These are phyloP conservation scores for Scaptomyza cyrtandrae DNA, from an alignment of 2,888 invertebrate genomes.

Conservation along the genomic window DNA sequence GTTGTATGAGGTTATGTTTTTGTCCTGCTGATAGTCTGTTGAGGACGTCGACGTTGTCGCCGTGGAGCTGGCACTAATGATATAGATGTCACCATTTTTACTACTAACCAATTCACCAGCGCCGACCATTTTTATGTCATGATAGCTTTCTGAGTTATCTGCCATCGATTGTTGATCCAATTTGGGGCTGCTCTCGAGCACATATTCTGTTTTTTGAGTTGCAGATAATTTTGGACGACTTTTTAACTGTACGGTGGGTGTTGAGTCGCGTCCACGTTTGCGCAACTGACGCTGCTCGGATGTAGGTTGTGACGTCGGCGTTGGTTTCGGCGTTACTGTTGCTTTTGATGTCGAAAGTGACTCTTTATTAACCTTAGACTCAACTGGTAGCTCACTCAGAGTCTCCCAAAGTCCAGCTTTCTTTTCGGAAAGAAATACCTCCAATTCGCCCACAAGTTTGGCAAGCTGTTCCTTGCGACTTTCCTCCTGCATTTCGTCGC, in stretches of 20 bases:
- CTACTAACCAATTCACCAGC: slow-evolving; percentile 49
- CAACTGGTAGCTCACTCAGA: slow-evolving; percentile 10
- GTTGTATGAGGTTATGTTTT: slow-evolving; percentile 66
- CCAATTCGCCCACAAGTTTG: slow-evolving; percentile 73
- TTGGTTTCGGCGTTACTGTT: neutral
- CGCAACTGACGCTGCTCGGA: slow-evolving; percentile 19
- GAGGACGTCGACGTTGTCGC: slow-evolving; percentile 27
- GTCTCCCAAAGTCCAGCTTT: slow-evolving; percentile 59
- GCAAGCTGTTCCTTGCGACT: slow-evolving; percentile 71
- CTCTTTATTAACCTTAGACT: neutral
- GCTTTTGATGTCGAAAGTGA: neutral
- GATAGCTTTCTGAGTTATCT: slow-evolving; percentile 14
- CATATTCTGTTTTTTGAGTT: slow-evolving; percentile 17
- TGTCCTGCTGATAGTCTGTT: slow-evolving; percentile 46
- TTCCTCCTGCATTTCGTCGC: slow-evolving; percentile 65
- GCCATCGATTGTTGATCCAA: slow-evolving; percentile 15
- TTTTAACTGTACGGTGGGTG: slow-evolving; percentile 16
- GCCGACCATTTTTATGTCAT: slow-evolving; percentile 45
- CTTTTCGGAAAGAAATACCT: slow-evolving; percentile 66
- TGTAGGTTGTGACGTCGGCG: neutral
- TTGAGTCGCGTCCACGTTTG: slow-evolving; percentile 27
- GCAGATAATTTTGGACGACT: slow-evolving; percentile 16
- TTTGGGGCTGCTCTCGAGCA: slow-evolving; percentile 21
- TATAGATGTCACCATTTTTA: slow-evolving; percentile 60
- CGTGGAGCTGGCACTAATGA: slow-evolving; percentile 52